Conservation (phyloP, 1,140 invertebrate species). For the Drosophila rufa region DNA sequence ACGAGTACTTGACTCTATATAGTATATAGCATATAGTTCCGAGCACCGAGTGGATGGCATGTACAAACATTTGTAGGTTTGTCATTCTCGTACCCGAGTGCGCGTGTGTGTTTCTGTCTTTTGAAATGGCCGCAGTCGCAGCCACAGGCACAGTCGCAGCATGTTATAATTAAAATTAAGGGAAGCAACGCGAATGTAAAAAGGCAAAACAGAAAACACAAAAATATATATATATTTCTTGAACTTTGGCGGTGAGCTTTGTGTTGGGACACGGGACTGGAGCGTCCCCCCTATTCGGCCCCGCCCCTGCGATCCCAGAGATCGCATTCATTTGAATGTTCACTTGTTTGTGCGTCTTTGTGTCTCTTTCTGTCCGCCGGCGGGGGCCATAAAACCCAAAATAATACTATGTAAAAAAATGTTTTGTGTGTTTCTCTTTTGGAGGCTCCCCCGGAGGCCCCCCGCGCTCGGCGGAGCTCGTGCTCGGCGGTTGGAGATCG, state of each 20-base stretch:
- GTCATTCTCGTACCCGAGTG: constrained; percentile 9
- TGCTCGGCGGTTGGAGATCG: constrained; percentile 25
- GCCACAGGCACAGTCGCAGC: constrained; percentile 13
- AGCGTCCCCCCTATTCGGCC: not conserved
- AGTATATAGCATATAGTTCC: constrained; percentile 1
- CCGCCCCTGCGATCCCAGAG: constrained; percentile 37
- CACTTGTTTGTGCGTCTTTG: constrained; percentile 59
- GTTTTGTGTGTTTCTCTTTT: constrained; percentile 68
- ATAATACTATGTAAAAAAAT: constrained; percentile 82
- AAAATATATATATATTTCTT: constrained; percentile 34
- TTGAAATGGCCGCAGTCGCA: constrained; percentile 44
- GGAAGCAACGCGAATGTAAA: constrained; percentile 49
- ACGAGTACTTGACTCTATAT: constrained; percentile 21
- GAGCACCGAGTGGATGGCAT: constrained; percentile 5
- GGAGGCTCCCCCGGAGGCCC: not conserved
- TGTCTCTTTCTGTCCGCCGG: constrained; percentile 49
- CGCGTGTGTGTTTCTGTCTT: constrained; percentile 23
- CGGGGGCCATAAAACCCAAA: constrained; percentile 74
- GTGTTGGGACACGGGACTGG: constrained; percentile 50
- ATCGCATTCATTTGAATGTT: constrained; percentile 75
- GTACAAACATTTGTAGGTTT: constrained; percentile 28
- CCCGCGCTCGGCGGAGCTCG: constrained; percentile 16
- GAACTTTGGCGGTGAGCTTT: constrained; percentile 72
- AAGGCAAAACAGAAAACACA: constrained; percentile 42
- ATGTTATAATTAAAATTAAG: constrained; percentile 73